Base-by-base conservation (phyloP, 2,888 invertebrate genomes). In the Hypsopygia costalis region DNA sequence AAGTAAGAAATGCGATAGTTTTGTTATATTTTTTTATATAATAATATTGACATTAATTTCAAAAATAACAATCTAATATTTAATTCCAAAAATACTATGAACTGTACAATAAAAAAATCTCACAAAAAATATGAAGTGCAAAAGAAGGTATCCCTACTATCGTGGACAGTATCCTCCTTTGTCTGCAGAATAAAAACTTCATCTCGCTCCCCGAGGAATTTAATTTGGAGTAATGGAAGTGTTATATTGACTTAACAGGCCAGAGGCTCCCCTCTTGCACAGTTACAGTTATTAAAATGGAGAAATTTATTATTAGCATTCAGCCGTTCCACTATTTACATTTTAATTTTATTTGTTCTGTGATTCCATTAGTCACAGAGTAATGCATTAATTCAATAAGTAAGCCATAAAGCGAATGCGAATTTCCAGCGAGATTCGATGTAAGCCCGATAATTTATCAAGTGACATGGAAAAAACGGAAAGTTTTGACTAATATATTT, bases 221-320 rank as follows among this genome's bases (percentile, higher is more conserved):
- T 88, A 87, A 88, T 88, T 87, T 87, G 78, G 74, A 85, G 83
- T 88, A 87, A 87, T 88, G 88, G 88, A 87, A 87, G 87, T 88
- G 88, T 88, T 88, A 87, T 87, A 88, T 87, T 88, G 88, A 87
- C 88, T 88, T 86, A 88, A 85, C 86, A 88, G 86, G 81, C 85
- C 85, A 85, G 81, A 81, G 74, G 74, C 72, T 79, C 86, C 88
- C 87, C 88, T 81, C 63, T 69, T 25, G 25, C 68, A 61, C 59
- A 69, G 86, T 80, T 80, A 86, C 86, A 83, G 87, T 88, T 88
- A 88, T 88, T 88, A 88, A 88, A 88, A 88, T 87, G 88, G 85
- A 78, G 86, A 88, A 85, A 87, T 86, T 86, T 88, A 87, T 88
- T 87, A 87, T 88, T 87, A 87, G 80, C 85, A 78, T 82, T 83